Conservation (phyloP, 2,888 invertebrate species). For the Apomyelois bistriatella region DNA sequence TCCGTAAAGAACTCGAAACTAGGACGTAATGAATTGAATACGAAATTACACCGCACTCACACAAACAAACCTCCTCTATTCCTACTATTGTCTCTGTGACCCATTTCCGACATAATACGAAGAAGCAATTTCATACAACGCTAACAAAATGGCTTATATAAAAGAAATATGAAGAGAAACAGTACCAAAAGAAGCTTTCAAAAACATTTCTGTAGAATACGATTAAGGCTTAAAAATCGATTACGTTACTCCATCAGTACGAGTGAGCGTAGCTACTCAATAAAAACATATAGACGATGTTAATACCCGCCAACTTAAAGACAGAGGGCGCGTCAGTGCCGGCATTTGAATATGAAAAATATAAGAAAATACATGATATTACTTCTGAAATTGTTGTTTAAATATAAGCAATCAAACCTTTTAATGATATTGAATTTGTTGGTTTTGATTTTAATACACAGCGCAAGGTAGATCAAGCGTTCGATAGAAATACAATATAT, state of each 20-base stretch:
- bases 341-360: neutral
- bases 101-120: slow-evolving; percentile 51
- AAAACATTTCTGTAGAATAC: neutral
- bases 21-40: slow-evolving; percentile 51
- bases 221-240: slow-evolving; percentile 14
- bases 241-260: slow-evolving; percentile 10
- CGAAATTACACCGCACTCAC: slow-evolving; percentile 39
- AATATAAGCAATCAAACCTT: neutral
- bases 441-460: neutral
- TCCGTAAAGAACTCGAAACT: slow-evolving; percentile 37
- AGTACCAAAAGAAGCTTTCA: slow-evolving; percentile 12
- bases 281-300: slow-evolving; percentile 18
- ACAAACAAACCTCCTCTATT: slow-evolving; percentile 34
- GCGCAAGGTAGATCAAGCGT: neutral
- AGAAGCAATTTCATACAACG: slow-evolving; percentile 32
- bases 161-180: neutral
- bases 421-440: neutral
- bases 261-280: slow-evolving; percentile 8
- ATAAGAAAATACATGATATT: neutral
- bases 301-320: slow-evolving; percentile 29
- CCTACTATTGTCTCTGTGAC: slow-evolving; percentile 64
- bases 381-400: neutral
- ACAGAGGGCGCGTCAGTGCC: slow-evolving; percentile 28
- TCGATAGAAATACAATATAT: neutral
- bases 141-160: slow-evolving; percentile 16